Conservation (phyloP, 2,797 vertebrate genomes). For the Adelosebastes latens region DNA sequence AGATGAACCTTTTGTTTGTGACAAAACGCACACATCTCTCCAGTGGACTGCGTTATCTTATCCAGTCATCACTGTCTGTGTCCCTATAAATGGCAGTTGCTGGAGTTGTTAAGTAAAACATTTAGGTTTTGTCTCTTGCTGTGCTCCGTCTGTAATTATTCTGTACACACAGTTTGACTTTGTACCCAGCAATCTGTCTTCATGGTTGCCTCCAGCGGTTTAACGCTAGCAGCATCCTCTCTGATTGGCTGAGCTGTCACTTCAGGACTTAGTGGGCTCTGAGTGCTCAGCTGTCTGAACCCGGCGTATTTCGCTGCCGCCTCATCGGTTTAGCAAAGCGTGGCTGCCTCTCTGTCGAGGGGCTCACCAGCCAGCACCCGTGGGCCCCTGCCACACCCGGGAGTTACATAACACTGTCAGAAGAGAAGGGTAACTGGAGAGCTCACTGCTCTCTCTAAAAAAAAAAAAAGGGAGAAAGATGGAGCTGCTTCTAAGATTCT, state of each 20-base stretch:
- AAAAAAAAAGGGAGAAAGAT: slow-evolving; percentile 25
- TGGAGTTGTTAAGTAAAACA: slow-evolving; percentile 11
- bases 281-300: slow-evolving; percentile 65
- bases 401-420: slow-evolving; percentile 56
- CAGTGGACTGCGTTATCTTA: background rate
- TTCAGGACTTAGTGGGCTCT: slow-evolving; percentile 50
- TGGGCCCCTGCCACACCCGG: slow-evolving; percentile 48
- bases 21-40: background rate
- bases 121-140: slow-evolving; percentile 26
- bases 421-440: slow-evolving; percentile 41
- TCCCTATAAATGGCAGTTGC: background rate
- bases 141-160: slow-evolving; percentile 38
- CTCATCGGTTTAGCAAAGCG: slow-evolving; percentile 58
- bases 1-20: background rate
- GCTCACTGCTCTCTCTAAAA: slow-evolving; percentile 26
- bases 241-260: slow-evolving; percentile 69
- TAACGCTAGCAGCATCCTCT: slow-evolving; percentile 34
- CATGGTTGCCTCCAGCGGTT: slow-evolving; percentile 37
- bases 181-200: slow-evolving; percentile 35
- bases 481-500: slow-evolving; percentile 16
- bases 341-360: slow-evolving; percentile 48
- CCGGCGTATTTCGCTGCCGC: slow-evolving; percentile 31
- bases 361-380: slow-evolving; percentile 38
- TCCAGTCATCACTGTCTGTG: background rate
- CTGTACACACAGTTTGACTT: slow-evolving; percentile 45